phyloP scores from a whole-genome alignment of 2,888 invertebrate species.

The Cheilosia impressa region DNA sequence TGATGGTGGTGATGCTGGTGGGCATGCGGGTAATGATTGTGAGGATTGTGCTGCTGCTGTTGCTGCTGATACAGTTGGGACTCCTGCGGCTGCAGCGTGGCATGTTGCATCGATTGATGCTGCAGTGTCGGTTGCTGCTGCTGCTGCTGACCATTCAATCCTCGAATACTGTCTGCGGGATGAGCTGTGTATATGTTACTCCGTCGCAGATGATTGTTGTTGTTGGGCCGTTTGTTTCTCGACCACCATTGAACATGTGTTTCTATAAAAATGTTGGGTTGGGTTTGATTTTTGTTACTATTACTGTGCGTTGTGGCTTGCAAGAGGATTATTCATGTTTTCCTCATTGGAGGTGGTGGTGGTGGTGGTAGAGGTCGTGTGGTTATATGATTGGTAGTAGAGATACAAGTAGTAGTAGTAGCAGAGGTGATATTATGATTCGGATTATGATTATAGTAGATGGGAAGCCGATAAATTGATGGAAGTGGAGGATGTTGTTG shows the following conservation, averaged over 20 bases:
- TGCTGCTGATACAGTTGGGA: conserved; percentile 76
- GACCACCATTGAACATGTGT: conserved; percentile 84
- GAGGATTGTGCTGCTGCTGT: conserved; percentile 77
- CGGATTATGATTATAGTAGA: conserved; percentile 75
- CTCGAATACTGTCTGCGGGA: conserved; percentile 83
- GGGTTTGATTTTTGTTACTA: conserved; percentile 67
- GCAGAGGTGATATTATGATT: conserved; percentile 74
- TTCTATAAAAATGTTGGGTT: conserved; percentile 78
- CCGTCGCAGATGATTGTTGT: conserved; percentile 82
- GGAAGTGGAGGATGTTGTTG: conserved; percentile 77
- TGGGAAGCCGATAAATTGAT: conserved; percentile 76
- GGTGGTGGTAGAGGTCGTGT: conserved; percentile 77
- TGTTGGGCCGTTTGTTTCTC: conserved; percentile 82
- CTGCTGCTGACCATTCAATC: conserved; percentile 77
- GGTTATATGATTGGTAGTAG: conserved; percentile 74
- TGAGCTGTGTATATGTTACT: conserved; percentile 83
- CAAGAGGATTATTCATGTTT: conserved; percentile 72
- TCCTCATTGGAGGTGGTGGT: conserved; percentile 76
- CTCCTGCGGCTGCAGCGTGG: conserved; percentile 62
- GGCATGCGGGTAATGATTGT: conserved; percentile 74
- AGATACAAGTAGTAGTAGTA: conserved; percentile 75
- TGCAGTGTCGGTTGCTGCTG: conserved; percentile 61
- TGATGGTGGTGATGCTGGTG: conserved; percentile 80
- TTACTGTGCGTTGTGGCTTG: conserved; percentile 69
- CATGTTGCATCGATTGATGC: conserved; percentile 53